These are phyloP conservation scores for Epinotia brunnichana DNA, from an alignment of 2,888 invertebrate species.

Conservation along the genomic window DNA sequence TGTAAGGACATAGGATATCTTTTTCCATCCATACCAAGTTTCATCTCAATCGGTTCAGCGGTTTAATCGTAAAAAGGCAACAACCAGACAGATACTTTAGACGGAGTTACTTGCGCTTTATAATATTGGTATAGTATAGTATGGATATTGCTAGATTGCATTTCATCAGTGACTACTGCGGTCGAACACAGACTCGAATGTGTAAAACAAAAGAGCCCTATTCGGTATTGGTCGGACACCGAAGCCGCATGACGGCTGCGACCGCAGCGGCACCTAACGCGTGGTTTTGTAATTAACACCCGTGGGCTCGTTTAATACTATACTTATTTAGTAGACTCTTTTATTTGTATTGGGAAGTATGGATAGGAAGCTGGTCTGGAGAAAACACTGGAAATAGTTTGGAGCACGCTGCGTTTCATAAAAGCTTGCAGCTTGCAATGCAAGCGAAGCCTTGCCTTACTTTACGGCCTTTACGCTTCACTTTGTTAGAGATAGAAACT, in stretches of 20 bases:
- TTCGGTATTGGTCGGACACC: conserved; percentile 10
- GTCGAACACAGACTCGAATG: neutral
- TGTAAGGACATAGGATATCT: no score
- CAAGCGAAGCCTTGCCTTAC: no score
- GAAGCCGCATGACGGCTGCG: conserved; percentile 11
- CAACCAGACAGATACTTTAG: no score
- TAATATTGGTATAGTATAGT: no score
- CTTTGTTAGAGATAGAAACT: no score
- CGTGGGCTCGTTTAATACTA: conserved; percentile 2
- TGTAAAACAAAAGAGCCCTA: neutral
- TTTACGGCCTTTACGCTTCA: no score
- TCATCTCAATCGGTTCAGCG: no score
- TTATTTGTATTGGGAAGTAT: neutral
- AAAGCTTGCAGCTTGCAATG: no score
- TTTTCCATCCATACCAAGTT: no score
- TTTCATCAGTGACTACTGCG: conserved; percentile 4
- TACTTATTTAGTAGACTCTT: neutral
- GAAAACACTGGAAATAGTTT: neutral
- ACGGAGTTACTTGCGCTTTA: no score
- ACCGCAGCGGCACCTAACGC: conserved; percentile 27
- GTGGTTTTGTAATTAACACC: conserved; percentile 31
- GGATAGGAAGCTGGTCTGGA: neutral
- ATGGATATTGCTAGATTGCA: neutral
- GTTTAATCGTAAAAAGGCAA: no score
- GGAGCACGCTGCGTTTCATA: no score